Conservation (phyloP, 1,140 invertebrate genomes). For the Zaprionus davidi region DNA sequence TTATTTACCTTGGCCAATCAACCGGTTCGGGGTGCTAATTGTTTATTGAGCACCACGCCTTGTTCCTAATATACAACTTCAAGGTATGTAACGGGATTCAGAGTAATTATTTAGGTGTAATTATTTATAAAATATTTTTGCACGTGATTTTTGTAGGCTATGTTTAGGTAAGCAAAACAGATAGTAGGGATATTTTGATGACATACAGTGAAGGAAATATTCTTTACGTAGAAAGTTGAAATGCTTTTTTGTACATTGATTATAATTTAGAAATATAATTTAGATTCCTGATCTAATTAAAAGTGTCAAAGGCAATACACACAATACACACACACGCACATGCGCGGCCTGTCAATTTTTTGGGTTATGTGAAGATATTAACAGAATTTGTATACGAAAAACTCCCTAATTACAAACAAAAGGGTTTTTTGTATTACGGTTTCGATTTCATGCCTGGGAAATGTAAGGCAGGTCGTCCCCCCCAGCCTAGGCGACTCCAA, state of each 20-base stretch:
- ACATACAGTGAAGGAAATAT: too few species aligned
- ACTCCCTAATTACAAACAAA: conserved; percentile 70
- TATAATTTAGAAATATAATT: too few species aligned
- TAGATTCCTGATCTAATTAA: background rate
- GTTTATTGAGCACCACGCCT: background rate
- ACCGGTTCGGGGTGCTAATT: background rate
- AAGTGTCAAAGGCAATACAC: background rate
- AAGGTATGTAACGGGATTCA: background rate
- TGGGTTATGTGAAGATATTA: background rate
- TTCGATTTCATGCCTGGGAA: conserved; percentile 16
- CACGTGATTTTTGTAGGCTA: background rate
- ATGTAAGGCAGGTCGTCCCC: background rate
- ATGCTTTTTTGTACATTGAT: too few species aligned
- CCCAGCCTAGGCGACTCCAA: background rate
- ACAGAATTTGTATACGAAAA: conserved; percentile 34
- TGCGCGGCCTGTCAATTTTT: background rate
- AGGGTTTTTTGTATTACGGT: conserved; percentile 17
- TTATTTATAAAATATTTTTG: background rate
- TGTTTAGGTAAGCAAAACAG: background rate
- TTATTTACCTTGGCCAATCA: background rate
- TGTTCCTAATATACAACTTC: background rate
- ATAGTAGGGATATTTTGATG: too few species aligned
- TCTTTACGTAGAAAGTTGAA: too few species aligned
- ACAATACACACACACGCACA: background rate
- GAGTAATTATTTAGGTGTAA: background rate